Evolutionary conservation across 2,113 vertebrate species (phyloP), one percentile per base, ranked within the genome.

Genomic region (Paradoxurus hermaphroditus): DNA sequence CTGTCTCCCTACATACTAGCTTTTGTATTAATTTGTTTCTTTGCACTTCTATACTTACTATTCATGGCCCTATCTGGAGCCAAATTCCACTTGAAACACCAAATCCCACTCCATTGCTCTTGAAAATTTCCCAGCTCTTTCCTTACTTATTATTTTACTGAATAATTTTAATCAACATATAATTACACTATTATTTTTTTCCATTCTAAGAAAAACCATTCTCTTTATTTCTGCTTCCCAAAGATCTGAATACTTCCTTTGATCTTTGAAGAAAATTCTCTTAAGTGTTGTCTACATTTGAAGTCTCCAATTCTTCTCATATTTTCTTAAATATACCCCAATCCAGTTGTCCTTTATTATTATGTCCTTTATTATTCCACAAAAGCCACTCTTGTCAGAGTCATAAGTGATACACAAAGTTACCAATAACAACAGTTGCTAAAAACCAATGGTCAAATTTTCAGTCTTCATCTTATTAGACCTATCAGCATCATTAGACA

Each of bases 161-260:
- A 81, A 93, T 91, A 68, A 51, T 73, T 86, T 63, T 84, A 29
- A 90, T 85, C 29, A 78, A 34, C 27, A 41, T 82, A 39, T 82
- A 92, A 83, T 39, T 77, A 53, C 7, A 25, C 29, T 63, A 9
- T 25, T 63, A 3, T 68, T 91, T 83, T 56, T 59, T 94, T 95
- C 65, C 73, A 85, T 62, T 56, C 27, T 34, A 84, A 63, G 72
- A 75, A 91, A 79, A 86, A 77, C 1, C 14, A 46, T 75, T 86
- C 59, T 86, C 56, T 27, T 88, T 79, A 5, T 86, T 75, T 92
- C 63, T 16, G 14, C 11, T 94, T 68, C 3, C 6, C 34, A 41
- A n/a, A n/a, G n/a, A n/a, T n/a, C 41, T 65, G 89, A 86, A 81
- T 65, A 34, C 41, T 84, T 83, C n/a, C 70, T 97, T 97, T 97